Evolutionary conservation across 2,113 vertebrate species (phyloP), one percentile per base, ranked within the genome.

Genomic region (Octodon degus): DNA sequence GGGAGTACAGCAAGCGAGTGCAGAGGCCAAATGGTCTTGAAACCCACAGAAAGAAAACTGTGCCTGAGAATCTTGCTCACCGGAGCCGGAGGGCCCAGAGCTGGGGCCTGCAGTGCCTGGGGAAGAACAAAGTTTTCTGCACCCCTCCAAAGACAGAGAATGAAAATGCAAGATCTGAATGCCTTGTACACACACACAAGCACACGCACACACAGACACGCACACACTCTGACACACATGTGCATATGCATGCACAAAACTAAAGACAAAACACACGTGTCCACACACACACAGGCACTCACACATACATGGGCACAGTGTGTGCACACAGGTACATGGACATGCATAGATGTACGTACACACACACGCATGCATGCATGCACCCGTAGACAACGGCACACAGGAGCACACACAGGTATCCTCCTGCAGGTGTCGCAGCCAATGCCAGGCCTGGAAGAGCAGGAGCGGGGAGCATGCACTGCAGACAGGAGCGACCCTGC

Each of bases 281-380:
- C 16, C 20, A 34, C 25, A 47, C 1, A 47, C 1, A 1, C 50
- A 72, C 8, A 47, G 1, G n/a, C 4, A 4, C 0, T 32, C 1
- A 37, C 1, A 16, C 2, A 22, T 7, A 30, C 40, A 25, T 16
- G 22, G 5, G 27, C 6, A 63, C 6, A 37, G 13, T 8, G n/a
- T 3, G 12, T 3, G 17, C 24, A 11, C 1, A 17, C 24, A 2
- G 68, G 13, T 19, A 70, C 0, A 0, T 55, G 3, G 0, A 25
- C 12, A 24, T 20, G 7, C 34, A 32, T 20, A 8, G 68, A n/a
- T 19, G 27, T 12, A 19, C 20, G 2, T 1, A 10, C 17, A 2
- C 2, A 34, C 47, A 14, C 37, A 34, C 47, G 11, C 37, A 10
- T 47, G 5, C 17, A 5, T 2, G 50, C 30, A 43, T 63, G 68